A percentile compares a stretch with the other conserved stretches of the same genome.
These are phyloP conservation scores for Tapera naevia DNA, from an alignment of 2,797 vertebrate species.

Conservation along the genomic window DNA sequence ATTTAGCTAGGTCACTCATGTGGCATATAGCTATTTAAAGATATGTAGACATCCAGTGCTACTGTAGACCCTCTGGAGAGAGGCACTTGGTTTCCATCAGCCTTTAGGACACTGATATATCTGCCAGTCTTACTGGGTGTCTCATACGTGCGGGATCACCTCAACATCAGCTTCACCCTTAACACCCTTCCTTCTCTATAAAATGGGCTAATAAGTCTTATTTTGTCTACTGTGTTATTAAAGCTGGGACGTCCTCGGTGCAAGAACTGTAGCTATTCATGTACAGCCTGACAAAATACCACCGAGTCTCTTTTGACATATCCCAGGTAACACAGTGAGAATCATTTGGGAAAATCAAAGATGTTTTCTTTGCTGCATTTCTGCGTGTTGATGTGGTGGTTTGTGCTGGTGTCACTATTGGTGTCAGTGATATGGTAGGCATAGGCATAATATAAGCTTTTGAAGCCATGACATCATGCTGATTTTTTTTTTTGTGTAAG, in stretches of 20 bases:
- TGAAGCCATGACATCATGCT: neutral
- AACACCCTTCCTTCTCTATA: neutral
- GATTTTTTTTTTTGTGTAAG: neutral
- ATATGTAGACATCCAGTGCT: neutral
- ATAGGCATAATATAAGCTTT: neutral
- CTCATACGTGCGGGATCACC: neutral
- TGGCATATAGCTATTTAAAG: neutral
- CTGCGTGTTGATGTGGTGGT: neutral
- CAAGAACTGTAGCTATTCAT: no score
- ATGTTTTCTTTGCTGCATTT: no score
- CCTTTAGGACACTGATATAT: neutral
- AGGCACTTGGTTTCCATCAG: neutral
- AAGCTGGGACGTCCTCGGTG: no score
- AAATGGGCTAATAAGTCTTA: neutral
- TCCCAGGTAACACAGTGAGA: no score
- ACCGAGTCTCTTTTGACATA: no score
- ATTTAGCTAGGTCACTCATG: accelerated
- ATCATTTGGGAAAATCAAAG: no score
- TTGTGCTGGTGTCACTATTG: neutral
- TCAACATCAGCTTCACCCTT: accelerated
- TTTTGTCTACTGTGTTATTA: no score
- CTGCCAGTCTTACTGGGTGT: neutral
- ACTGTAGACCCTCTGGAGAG: neutral
- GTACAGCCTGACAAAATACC: no score
- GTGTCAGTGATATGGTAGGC: neutral